Conservation (phyloP, 1,140 invertebrate genomes). For the Nasonia longicornis region DNA sequence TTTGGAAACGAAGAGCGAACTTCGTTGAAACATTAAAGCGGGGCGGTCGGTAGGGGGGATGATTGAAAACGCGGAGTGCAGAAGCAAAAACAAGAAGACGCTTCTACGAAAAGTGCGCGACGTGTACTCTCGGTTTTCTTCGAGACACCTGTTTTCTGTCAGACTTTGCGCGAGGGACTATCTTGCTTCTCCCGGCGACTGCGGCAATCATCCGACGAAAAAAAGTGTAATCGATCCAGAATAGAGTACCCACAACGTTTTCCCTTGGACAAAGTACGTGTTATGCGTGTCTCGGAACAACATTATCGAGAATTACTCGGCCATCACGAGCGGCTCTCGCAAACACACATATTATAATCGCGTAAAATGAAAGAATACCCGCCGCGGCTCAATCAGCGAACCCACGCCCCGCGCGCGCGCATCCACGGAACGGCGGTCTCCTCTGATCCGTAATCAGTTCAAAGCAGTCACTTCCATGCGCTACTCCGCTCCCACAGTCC, state of each 20-base stretch:
- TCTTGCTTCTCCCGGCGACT: too few relatives aligned
- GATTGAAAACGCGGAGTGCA: not conserved
- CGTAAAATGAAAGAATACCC: not conserved
- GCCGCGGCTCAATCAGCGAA: not conserved
- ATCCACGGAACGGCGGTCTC: not conserved
- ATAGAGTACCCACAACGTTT: not conserved
- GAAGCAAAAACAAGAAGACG: too few relatives aligned
- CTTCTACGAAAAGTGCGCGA: not conserved
- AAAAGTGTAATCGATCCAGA: not conserved
- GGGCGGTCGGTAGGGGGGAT: not conserved
- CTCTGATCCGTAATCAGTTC: slow-evolving; percentile 1
- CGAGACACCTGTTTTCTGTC: slow-evolving; percentile 16
- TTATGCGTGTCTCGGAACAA: not conserved
- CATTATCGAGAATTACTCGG: not conserved
- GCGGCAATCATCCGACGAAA: not conserved
- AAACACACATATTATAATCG: not conserved
- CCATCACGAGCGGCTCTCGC: not conserved
- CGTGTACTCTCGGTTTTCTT: not conserved
- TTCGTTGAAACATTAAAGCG: not conserved
- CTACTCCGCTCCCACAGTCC: not conserved
- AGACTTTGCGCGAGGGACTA: not conserved
- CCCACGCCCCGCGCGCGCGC: not conserved
- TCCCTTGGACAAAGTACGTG: too few relatives aligned
- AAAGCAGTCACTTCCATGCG: not conserved
- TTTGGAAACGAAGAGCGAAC: not conserved